phyloP scores from a whole-genome alignment of 2,888 invertebrate species.

The Kuschelorhynchus macadamiae region DNA sequence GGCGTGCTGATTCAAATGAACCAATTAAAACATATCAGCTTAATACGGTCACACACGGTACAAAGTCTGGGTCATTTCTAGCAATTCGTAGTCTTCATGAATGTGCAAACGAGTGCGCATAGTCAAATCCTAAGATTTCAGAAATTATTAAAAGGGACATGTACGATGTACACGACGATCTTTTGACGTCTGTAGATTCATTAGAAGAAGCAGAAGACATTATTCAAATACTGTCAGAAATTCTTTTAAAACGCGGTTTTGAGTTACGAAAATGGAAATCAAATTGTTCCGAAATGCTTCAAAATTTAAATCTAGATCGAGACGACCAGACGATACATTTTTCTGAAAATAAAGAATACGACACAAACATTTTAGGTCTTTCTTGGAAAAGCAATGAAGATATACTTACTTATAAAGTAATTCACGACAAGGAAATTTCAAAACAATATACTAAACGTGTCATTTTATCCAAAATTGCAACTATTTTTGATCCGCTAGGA shows the following conservation, averaged over 20 bases:
- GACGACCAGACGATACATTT: background rate
- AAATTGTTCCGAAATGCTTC: slow-evolving; percentile 16
- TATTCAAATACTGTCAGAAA: slow-evolving; percentile 9
- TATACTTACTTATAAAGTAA: slow-evolving; percentile 8
- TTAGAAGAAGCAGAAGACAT: slow-evolving; percentile 21
- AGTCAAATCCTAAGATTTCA: slow-evolving; percentile 13
- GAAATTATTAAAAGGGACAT: slow-evolving; percentile 38
- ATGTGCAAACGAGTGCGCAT: slow-evolving; percentile 15
- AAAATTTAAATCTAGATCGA: background rate
- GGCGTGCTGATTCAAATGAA: slow-evolving; percentile 25
- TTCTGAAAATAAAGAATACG: background rate
- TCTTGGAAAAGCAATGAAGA: background rate
- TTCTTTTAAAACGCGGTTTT: slow-evolving; percentile 27
- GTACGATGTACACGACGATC: slow-evolving; percentile 50
- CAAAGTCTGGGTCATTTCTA: slow-evolving; percentile 26
- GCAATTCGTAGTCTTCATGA: slow-evolving; percentile 29
- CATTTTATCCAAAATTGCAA: slow-evolving; percentile 30
- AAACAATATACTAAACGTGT: slow-evolving; percentile 19
- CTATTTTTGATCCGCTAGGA: slow-evolving; percentile 40
- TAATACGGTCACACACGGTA: slow-evolving; percentile 45
- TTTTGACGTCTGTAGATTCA: slow-evolving; percentile 32
- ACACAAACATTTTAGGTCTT: slow-evolving; percentile 1
- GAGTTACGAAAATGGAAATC: slow-evolving; percentile 44
- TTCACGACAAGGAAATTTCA: background rate
- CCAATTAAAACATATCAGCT: slow-evolving; percentile 30